phyloP scores from a whole-genome alignment of 1,140 invertebrate species.

The Orius laevigatus region DNA sequence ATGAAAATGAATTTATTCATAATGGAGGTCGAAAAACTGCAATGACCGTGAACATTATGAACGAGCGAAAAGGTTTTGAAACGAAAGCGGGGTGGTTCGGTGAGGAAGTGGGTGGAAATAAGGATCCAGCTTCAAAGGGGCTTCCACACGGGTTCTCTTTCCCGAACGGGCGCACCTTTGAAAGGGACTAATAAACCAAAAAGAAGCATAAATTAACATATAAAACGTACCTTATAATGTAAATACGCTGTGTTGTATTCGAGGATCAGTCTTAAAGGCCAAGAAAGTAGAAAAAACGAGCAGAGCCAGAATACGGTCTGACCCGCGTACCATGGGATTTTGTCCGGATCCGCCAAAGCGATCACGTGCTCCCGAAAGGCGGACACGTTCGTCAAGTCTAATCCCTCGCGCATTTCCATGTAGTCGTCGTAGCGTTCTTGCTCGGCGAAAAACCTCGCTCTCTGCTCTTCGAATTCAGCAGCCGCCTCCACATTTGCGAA shows the following conservation, averaged over 20 bases:
- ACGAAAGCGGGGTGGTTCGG: no score
- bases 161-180: no score
- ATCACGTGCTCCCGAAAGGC: constrained; percentile 50
- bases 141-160: no score
- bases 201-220: no score
- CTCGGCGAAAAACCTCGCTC: constrained; percentile 64
- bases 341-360: constrained; percentile 42
- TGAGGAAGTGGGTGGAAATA: no score
- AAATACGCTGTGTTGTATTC: constrained; percentile 74
- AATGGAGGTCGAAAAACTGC: no score
- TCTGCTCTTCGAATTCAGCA: constrained; percentile 68
- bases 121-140: no score
- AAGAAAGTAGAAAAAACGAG: constrained; percentile 60
- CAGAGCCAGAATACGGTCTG: constrained; percentile 55
- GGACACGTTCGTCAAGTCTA: constrained; percentile 48
- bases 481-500: constrained; percentile 66
- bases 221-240: constrained; percentile 49
- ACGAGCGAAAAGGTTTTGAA: no score
- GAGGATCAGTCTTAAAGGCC: constrained; percentile 66
- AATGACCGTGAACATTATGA: no score
- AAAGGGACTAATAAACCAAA: no score
- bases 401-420: constrained; percentile 75
- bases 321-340: constrained; percentile 46
- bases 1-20: no score
- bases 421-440: constrained; percentile 70